Percentiles rank a stretch among this genome's conserved stretches.
phyloP scores from a whole-genome alignment of 1,140 invertebrate genomes.

The Scaptomyza montana region DNA sequence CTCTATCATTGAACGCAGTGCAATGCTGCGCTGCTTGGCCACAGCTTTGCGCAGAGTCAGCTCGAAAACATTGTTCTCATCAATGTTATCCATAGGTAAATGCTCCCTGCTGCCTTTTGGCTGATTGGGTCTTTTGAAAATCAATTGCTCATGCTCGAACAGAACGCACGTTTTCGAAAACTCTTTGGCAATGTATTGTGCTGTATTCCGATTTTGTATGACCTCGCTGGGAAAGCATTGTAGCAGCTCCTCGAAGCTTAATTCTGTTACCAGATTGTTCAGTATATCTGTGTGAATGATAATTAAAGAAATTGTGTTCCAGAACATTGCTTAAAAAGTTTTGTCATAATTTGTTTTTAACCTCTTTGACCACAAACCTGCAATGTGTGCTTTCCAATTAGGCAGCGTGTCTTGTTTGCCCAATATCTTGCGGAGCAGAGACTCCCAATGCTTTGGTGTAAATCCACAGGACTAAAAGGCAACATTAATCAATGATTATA shows the following conservation, averaged over 20 bases:
- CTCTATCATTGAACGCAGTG: constrained; percentile 79
- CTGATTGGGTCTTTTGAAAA: constrained; percentile 57
- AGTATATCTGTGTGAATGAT: constrained; percentile 63
- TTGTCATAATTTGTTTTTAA: not conserved
- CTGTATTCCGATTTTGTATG: constrained; percentile 69
- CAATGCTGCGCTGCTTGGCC: constrained; percentile 80
- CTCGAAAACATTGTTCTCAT: constrained; percentile 82
- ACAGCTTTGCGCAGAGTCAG: constrained; percentile 76
- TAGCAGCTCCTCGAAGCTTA: constrained; percentile 77
- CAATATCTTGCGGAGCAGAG: constrained; percentile 72
- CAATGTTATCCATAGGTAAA: constrained; percentile 80
- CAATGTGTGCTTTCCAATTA: constrained; percentile 74
- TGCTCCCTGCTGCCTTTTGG: constrained; percentile 50
- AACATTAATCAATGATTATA: not conserved
- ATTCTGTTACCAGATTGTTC: constrained; percentile 72
- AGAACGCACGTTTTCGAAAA: constrained; percentile 69
- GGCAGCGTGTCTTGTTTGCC: constrained; percentile 72
- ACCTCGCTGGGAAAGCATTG: constrained; percentile 81
- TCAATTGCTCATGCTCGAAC: constrained; percentile 68
- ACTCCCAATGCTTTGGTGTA: constrained; percentile 80
- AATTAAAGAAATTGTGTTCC: too few relatives aligned
- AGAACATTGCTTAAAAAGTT: not conserved
- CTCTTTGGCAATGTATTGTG: constrained; percentile 75
- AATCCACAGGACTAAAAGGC: constrained; percentile 70
- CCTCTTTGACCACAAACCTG: constrained; percentile 44